Conservation (phyloP, 2,113 vertebrate genomes). For the Heloderma charlesbogerti region DNA sequence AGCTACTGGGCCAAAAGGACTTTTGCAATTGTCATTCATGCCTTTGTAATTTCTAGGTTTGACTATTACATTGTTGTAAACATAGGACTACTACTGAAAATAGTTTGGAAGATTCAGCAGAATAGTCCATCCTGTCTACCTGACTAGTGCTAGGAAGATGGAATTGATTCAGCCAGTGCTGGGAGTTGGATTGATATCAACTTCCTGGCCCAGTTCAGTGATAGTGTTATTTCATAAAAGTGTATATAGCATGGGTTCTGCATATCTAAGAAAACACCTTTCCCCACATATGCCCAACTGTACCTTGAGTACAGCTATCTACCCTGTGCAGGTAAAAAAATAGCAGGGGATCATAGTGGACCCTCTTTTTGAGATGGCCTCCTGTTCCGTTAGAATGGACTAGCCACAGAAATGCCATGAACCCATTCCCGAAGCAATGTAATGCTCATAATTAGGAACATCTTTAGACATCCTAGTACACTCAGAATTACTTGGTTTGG, state of each 20-base stretch:
- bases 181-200: not conserved
- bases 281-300: too few species aligned
- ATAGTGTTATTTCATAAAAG: not conserved
- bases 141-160: not conserved
- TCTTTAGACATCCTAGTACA: not conserved
- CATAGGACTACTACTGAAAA: too few species aligned
- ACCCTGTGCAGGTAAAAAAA: not conserved
- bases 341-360: not conserved
- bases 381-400: not conserved
- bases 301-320: not conserved
- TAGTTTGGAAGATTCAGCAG: not conserved
- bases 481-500: not conserved
- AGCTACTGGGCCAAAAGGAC: not conserved
- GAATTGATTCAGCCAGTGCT: not conserved
- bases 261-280: not conserved
- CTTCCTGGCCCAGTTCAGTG: not conserved
- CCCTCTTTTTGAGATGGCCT: not conserved
- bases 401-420: not conserved
- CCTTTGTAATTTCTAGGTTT: not conserved
- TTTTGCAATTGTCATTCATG: not conserved
- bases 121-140: not conserved
- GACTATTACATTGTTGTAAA: not conserved
- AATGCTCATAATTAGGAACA: not conserved
- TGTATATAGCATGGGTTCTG: too few species aligned
- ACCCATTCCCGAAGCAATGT: not conserved